Evolutionary conservation across 2,797 vertebrate species (phyloP).

Genomic region (Sebastes minor): DNA sequence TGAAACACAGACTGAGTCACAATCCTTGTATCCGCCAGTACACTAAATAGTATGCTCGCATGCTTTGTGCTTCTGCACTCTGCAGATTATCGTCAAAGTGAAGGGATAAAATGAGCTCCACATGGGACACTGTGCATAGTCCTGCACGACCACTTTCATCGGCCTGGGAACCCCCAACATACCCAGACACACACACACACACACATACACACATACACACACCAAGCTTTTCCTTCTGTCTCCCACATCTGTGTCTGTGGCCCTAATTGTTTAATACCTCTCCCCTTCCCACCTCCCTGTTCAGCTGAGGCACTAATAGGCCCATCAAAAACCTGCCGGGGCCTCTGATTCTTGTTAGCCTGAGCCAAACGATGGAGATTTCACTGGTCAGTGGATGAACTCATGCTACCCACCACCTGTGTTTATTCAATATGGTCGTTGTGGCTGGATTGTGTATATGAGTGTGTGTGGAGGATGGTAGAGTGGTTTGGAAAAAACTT

Average conservation of each 20-base stretch:
- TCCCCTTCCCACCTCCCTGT: constrained; percentile 38
- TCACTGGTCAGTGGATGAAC: constrained; percentile 60
- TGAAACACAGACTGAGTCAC: background rate
- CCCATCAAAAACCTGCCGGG: constrained; percentile 48
- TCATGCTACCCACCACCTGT: constrained; percentile 42
- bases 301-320: constrained; percentile 55
- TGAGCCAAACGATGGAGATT: constrained; percentile 18
- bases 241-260: constrained; percentile 54
- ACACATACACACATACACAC: constrained; percentile 14
- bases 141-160: constrained; percentile 28
- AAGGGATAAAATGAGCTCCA: constrained; percentile 65
- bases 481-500: background rate
- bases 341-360: constrained; percentile 51
- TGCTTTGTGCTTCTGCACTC: constrained; percentile 44
- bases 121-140: constrained; percentile 49
- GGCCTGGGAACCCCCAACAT: constrained; percentile 14
- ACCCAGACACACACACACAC: constrained; percentile 20
- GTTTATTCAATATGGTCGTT: constrained; percentile 31
- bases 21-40: constrained; percentile 25
- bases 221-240: constrained; percentile 19
- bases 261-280: constrained; percentile 64
- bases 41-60: constrained; percentile 32
- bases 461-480: constrained; percentile 13
- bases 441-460: constrained; percentile 14
- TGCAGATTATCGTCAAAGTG: constrained; percentile 52